Evolutionary conservation across 2,888 invertebrate species (phyloP), one percentile per base, ranked within the genome.

Genomic region (Lithophane ornitopus): DNA sequence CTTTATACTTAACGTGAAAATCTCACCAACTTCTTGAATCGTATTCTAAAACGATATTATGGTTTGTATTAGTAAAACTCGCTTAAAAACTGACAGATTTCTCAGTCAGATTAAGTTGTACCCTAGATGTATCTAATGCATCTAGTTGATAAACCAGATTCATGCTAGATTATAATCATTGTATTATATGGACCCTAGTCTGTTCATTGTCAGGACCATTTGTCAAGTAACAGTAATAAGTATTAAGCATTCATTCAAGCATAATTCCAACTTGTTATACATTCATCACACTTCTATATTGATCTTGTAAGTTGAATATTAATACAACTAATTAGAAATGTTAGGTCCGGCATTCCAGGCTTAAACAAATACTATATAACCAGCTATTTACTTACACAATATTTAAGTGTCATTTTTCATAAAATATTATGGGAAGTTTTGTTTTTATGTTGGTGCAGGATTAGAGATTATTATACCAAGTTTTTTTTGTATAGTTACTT

Each of bases 321-420:
- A 80, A 76, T 76, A 74, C 39, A 78, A 73, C 70, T 74, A 81
- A 85, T 85, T 74, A 74, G 67, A 81, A 77, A 85, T 75, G 41
- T 80, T 14, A 85, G 69, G 41, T 86, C 83, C 77, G 84, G 80
- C 74, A 83, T 74, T 86, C 65, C 63, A 63, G 6, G 14, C 59
- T 54, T 26, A 49, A n/a, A 68, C 63, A 67, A 75, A 84, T 61
- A 80, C n/a, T 28, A 54, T 28, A 2, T 58, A 34, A 62, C 46
- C 16, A 52, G 59, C 41, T 73, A 76, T 69, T 71, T 73, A 70
- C 77, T 74, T 41, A n/a, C 41, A 56, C 16, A 81, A 81, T 85
- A 74, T 82, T 81, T 71, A 46, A 70, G 3, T 52, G 34, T 34
- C 34, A 34, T 34, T 34, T 49, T 56, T 78, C 19, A 44, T 28